phyloP scores from a whole-genome alignment of 2,113 vertebrate species.

The Neomonachus schauinslandi region DNA sequence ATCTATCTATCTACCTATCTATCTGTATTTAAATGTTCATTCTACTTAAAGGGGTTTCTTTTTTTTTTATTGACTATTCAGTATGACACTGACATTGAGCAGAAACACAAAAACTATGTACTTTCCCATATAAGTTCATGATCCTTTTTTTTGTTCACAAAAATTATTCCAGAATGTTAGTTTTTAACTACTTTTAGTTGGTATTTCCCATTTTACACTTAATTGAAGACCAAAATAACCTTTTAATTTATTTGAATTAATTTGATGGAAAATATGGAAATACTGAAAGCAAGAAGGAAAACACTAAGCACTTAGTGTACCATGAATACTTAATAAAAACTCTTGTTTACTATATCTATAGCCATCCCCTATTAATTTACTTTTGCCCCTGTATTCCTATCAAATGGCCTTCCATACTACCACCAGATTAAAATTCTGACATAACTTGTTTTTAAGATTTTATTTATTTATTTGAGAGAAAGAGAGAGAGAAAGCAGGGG shows the following conservation, averaged over 20 bases:
- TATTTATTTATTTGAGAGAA: background rate
- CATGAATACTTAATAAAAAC: background rate
- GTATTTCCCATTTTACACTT: background rate
- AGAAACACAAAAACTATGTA: background rate
- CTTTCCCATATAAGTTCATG: background rate
- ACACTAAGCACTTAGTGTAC: background rate
- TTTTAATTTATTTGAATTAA: background rate
- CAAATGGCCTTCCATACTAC: background rate
- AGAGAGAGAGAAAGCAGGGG: too few relatives aligned
- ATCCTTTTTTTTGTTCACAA: background rate
- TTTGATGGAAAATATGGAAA: background rate
- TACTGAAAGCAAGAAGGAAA: background rate
- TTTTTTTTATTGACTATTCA: background rate
- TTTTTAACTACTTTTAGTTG: background rate
- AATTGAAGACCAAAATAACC: background rate
- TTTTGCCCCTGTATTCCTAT: background rate
- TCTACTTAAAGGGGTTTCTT: background rate
- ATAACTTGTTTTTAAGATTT: background rate
- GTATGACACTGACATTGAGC: background rate
- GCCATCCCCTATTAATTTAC: background rate
- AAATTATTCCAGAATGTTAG: background rate
- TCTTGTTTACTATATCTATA: background rate
- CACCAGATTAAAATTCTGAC: background rate
- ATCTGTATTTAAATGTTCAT: background rate
- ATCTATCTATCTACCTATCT: background rate